Evolutionary conservation across 2,113 vertebrate genomes (phyloP), one percentile per base, ranked within the genome.

Genomic region (Pseudorectes ferrugineus): DNA sequence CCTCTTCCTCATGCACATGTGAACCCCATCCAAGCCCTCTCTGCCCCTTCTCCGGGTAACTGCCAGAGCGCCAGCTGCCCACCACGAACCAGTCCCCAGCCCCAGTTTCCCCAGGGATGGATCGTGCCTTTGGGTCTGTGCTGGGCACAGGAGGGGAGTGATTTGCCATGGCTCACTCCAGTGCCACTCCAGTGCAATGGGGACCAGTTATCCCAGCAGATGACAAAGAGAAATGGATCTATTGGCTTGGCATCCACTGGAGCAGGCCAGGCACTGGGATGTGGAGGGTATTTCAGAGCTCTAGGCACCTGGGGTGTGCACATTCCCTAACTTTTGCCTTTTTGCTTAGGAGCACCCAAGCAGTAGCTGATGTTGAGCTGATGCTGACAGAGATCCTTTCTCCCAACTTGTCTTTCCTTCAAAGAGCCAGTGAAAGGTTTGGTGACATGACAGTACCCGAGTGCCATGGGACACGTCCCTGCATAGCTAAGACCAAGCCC

Each of bases 41-140:
- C 71, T 67, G 66, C 13, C 40, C 9, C 11, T 33, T 46, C 58
- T 80, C 63, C 61, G 62, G 36, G 11, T 28, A 23, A 36, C 16
- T 1, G 2, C 24, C 62, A 55, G 51, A 42, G 40, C 1, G 0
- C 14, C 5, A 6, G 40, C 35, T 89, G 54, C 73, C 49, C 7
- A 5, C 71, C 40, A 17, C 0, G 1, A 73, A 28, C 77, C 23
- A 66, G n/a, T 18, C 36, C 75, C 66, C 11, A 2, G 59, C 70
- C 67, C 15, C 15, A 10, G 0, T 71, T 46, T 49, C 45, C 33
- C 46, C 0, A 0, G 29, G 59, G 22, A 10, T 79, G 52, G 57
- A 62, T 43, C 0, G 2, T 58, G 35, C 24, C 61, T 58, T 63
- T 26, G 35, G 49, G 36, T 68, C 73, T n/a, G 14, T 57, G n/a